Base-by-base conservation (phyloP, 2,113 vertebrate genomes). In the Percina caprodes region DNA sequence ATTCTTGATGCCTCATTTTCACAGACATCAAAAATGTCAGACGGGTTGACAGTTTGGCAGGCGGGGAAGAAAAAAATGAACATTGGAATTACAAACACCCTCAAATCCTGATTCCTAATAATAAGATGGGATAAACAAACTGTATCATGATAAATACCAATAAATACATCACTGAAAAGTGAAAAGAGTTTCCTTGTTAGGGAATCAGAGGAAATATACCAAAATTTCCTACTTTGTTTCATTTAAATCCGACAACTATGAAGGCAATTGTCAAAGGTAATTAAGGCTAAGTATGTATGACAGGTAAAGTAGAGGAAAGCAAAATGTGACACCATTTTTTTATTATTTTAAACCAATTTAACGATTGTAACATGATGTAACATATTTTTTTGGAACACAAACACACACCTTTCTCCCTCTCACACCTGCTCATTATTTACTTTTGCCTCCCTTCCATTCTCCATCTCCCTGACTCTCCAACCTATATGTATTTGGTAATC, bases 71-170 rank as follows among this genome's bases (percentile, higher is more conserved):
- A 7, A 60, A 75, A 65, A 67, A 70, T 7, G 21, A 6, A 18
- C 11, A 60, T 60, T 73, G 45, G 54, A 83, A 86, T 83, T 77
- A 76, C 69, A 86, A 86, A 77, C 66, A 74, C 35, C 74, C 70
- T 21, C 2, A 5, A 80, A 87, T 81, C 42, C 77, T 49, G 60
- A 83, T 56, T 88, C 74, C 42, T 33, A 74, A 72, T 85, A 86
- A 90, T 91, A 82, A 91, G 69, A 15, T 11, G 18, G 59, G 49
- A 82, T 88, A 83, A 87, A 89, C 83, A 82, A 89, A 90, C 78
- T 83, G 26, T 61, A 51, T 24, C n/a, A 33, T 55, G 61, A 83
- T 69, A 77, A 86, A 78, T 51, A 69, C 49, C 24, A 35, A 30
- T 51, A 79, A 75, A 69, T 73, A 55, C 82, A 70, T 66, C 46